These are phyloP conservation scores for Microdon myrmicae DNA, from an alignment of 2,888 invertebrate genomes.

Conservation along the genomic window DNA sequence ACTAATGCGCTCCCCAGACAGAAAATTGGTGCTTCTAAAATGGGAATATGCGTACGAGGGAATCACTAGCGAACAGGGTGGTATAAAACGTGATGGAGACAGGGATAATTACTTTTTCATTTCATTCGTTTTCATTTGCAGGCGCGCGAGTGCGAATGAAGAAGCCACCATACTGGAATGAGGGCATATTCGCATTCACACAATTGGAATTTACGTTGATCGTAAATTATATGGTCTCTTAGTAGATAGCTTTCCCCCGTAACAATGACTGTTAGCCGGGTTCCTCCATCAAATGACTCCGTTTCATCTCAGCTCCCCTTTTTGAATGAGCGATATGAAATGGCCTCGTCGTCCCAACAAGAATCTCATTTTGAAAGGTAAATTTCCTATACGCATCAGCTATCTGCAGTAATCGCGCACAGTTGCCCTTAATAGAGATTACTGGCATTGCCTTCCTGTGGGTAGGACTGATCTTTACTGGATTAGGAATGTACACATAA, in stretches of 20 bases:
- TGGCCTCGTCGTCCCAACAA: not conserved
- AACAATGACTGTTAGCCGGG: no score
- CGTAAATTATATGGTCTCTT: constrained; percentile 41
- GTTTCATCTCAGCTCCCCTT: not conserved
- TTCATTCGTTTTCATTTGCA: constrained; percentile 44
- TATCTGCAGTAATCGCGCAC: constrained; percentile 26
- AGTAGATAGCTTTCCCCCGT: no score
- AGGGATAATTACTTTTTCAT: constrained; percentile 49
- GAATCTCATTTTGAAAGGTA: not conserved
- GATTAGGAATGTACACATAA: constrained; percentile 5
- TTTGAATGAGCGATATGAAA: no score
- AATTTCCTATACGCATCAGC: constrained; percentile 23
- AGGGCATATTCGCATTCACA: constrained; percentile 25
- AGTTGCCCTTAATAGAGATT: constrained; percentile 47
- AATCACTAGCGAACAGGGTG: not conserved
- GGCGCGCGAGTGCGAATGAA: constrained; percentile 11
- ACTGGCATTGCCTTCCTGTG: constrained; percentile 11
- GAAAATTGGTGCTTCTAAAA: not conserved
- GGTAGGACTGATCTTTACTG: not conserved
- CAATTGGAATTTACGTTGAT: constrained; percentile 42
- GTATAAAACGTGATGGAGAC: constrained; percentile 43
- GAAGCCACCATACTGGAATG: constrained; percentile 5
- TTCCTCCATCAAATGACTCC: no score
- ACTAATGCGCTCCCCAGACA: constrained; percentile 18
- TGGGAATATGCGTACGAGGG: not conserved